Conservation (phyloP, 2,797 vertebrate species). For the Microcaecilia unicolor region DNA sequence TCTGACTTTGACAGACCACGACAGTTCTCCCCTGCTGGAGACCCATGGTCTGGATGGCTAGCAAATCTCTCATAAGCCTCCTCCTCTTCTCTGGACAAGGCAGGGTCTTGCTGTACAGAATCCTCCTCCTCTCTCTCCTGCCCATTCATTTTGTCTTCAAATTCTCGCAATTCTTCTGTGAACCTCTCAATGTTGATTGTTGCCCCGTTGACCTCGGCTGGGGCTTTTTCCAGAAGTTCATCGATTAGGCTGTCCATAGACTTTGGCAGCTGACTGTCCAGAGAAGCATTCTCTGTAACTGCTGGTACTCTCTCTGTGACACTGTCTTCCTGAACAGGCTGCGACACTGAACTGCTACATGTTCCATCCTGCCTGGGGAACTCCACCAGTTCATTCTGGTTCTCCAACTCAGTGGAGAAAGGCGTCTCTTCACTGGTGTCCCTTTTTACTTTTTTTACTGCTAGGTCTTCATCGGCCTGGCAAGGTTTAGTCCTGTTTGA, state of each 20-base stretch:
- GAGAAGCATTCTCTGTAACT: conserved; percentile 1
- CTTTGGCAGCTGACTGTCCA: conserved; percentile 32
- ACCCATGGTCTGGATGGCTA: conserved; percentile 33
- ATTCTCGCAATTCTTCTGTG: conserved; percentile 72
- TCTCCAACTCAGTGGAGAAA: no score
- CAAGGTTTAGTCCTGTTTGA: conserved; percentile 16
- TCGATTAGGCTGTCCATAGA: conserved; percentile 69
- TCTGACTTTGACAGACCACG: not conserved
- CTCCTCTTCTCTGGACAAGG: conserved; percentile 50
- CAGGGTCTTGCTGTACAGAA: conserved; percentile 38
- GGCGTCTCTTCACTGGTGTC: no score
- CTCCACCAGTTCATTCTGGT: no score
- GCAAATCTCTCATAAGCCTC: conserved; percentile 44
- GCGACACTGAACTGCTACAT: no score
- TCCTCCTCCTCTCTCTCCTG: conserved; percentile 52
- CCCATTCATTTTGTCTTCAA: conserved; percentile 57
- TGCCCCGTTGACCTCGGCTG: conserved; percentile 52
- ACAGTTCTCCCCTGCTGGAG: not conserved
- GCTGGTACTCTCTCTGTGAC: no score
- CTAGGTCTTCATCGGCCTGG: conserved; percentile 44
- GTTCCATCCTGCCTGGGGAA: no score
- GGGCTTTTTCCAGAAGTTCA: conserved; percentile 63
- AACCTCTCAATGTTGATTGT: conserved; percentile 79
- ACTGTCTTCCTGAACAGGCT: no score
- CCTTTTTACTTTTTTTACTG: conserved; percentile 80